phyloP scores from a whole-genome alignment of 2,888 invertebrate genomes.

The Ariolimax columbianus region DNA sequence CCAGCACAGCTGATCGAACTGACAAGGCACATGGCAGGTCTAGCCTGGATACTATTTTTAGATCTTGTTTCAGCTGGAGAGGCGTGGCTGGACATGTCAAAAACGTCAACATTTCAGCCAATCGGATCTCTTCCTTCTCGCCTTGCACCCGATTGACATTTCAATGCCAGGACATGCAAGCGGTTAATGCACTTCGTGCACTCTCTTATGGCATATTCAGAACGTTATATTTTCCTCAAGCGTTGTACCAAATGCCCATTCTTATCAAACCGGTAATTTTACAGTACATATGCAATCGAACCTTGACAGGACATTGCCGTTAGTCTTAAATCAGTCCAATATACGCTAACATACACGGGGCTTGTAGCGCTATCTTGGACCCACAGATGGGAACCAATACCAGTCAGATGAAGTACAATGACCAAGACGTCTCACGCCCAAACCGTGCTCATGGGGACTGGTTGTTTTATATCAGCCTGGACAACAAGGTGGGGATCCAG shows the following conservation, averaged over 20 bases:
- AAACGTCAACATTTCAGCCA: constrained; percentile 1
- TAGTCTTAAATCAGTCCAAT: too few species aligned
- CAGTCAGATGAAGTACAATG: too few species aligned
- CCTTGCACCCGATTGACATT: constrained; percentile 24
- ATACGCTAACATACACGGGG: too few species aligned
- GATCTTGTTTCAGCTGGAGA: constrained; percentile 29
- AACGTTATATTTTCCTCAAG: background rate
- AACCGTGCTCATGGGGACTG: too few species aligned
- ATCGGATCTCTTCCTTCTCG: background rate
- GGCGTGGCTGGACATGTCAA: constrained; percentile 23
- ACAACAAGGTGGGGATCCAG: too few species aligned
- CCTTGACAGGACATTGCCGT: background rate
- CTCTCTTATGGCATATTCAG: background rate
- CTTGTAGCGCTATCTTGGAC: too few species aligned
- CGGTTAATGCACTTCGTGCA: background rate
- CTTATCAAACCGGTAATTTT: too few species aligned
- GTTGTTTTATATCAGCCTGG: too few species aligned
- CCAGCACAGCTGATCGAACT: constrained; percentile 2
- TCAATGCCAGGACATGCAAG: background rate
- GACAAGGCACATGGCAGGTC: constrained; percentile 4
- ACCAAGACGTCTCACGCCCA: too few species aligned
- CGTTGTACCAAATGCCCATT: background rate
- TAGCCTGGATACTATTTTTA: background rate
- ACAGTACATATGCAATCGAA: background rate
- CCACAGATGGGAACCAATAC: too few species aligned